A percentile compares a stretch with the other conserved stretches of the same genome.
Conservation (phyloP, 2,888 invertebrate genomes). For the Dysmachus trigonus region DNA sequence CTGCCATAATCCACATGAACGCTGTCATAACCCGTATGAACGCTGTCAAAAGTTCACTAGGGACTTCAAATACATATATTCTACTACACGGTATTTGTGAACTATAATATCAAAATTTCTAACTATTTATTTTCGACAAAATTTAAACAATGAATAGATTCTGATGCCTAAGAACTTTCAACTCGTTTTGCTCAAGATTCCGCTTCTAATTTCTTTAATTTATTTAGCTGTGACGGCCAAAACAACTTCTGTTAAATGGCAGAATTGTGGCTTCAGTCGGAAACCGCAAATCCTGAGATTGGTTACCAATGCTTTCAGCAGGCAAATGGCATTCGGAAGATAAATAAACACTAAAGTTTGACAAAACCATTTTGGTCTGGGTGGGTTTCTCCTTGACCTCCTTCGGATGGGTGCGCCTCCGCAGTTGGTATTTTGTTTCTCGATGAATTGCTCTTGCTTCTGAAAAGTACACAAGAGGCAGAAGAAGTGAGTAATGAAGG, state of each 20-base stretch:
- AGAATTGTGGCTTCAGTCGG: constrained; percentile 16
- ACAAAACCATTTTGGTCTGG: constrained; percentile 24
- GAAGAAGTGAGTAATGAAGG: neutral
- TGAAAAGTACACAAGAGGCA: neutral
- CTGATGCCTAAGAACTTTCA: neutral
- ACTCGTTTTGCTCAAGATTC: neutral
- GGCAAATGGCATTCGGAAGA: constrained; percentile 27
- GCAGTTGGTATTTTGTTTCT: neutral
- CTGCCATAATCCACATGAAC: no score
- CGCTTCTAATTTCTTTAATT: constrained; percentile 2
- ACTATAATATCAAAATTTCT: neutral
- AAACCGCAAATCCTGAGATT: constrained; percentile 22
- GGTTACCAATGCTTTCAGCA: constrained; percentile 13
- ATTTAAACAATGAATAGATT: neutral
- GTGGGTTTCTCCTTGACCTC: constrained; percentile 28
- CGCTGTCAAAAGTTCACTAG: no score
- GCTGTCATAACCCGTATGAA: no score
- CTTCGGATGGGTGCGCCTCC: neutral
- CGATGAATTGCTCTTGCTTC: neutral
- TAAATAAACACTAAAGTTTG: constrained; percentile 29
- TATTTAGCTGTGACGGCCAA: constrained; percentile 2
- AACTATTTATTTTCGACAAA: neutral
- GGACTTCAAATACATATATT: no score
- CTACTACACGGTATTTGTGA: neutral
- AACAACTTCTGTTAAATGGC: neutral